A percentile compares a stretch with the other conserved stretches of the same genome.
Conservation (phyloP, 2,888 invertebrate genomes). For the Priocnemis perturbator region DNA sequence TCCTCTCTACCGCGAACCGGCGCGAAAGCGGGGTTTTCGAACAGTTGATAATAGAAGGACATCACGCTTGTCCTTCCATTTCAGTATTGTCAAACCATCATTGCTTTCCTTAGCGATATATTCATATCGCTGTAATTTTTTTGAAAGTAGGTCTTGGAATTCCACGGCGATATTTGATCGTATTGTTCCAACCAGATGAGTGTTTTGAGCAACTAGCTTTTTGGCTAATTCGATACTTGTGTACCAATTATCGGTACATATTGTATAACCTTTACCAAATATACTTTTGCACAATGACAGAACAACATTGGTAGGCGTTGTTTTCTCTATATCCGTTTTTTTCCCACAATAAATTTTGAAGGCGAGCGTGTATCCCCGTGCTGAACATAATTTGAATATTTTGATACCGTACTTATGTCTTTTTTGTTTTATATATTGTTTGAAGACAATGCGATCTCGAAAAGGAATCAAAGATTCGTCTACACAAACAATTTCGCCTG, state of each 20-base stretch:
- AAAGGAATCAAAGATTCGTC: conserved; percentile 63
- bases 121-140: conserved; percentile 34
- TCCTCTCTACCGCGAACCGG: no score
- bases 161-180: conserved; percentile 27
- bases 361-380: conserved; percentile 59
- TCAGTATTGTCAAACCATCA: conserved; percentile 31
- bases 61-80: no score
- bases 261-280: conserved; percentile 56
- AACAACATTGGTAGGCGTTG: no score
- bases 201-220: conserved; percentile 29
- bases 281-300: conserved; percentile 54
- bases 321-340: conserved; percentile 53
- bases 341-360: conserved; percentile 60
- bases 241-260: conserved; percentile 62
- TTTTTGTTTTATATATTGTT: no score
- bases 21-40: no score
- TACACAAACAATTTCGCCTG: conserved; percentile 55
- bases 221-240: conserved; percentile 50
- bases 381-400: conserved; percentile 53
- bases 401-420: no score
- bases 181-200: conserved; percentile 32
- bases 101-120: conserved; percentile 34
- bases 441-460: conserved; percentile 53
- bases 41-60: no score
- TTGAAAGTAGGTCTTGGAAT: conserved; percentile 31